Evolutionary conservation across 64 coral and sea anemone genomes (phyloP), one percentile per base, ranked within the genome.

Genomic region (Acropora tenuis): DNA sequence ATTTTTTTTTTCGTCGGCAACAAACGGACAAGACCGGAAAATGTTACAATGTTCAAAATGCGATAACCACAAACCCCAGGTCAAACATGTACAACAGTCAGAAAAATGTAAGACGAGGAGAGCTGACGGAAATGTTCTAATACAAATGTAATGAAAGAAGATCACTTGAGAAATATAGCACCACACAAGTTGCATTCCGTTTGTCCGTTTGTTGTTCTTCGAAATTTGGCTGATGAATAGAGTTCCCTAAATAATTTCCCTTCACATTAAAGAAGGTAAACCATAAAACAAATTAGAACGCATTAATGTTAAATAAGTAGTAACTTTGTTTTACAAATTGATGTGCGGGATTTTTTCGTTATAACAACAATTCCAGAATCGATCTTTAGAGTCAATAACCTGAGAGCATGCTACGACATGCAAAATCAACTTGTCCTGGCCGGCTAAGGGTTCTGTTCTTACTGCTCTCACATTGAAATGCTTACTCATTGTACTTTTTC

Each of bases 331-430:
- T 61, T 2, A 72, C 63, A n/a, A 4, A 58, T 72, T 45, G 82
- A 12, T 43, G 44, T 1, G 18, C 2, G 65, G 50, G 82, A 45
- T 0, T 9, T 71, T 71, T n/a, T 71, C 2, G 58, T 49, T 20
- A 47, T 43, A 85, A 71, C 72, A 71, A 85, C 45, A 85, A 65
- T 83, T 67, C 65, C 42, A 68, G 30, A 30, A 30, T 30, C 30
- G 30, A 30, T 58, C 10, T n/a, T 65, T 81, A 85, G 82, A 85
- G 82, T 85, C 82, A 85, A 85, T 65, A 85, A 85, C 69, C 45
- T 85, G 49, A 61, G 20, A 85, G 50, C 65, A 46, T 65, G 47
- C 19, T 71, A 8, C 65, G 65, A 85, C 58, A 72, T 49, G 61
- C 15, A 49, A 72, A 85, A 85, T 69, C 68, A 49, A 85, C 20